Evolutionary conservation across 2,113 vertebrate species (phyloP), one percentile per base, ranked within the genome.

Genomic region (Ailurus styani): DNA sequence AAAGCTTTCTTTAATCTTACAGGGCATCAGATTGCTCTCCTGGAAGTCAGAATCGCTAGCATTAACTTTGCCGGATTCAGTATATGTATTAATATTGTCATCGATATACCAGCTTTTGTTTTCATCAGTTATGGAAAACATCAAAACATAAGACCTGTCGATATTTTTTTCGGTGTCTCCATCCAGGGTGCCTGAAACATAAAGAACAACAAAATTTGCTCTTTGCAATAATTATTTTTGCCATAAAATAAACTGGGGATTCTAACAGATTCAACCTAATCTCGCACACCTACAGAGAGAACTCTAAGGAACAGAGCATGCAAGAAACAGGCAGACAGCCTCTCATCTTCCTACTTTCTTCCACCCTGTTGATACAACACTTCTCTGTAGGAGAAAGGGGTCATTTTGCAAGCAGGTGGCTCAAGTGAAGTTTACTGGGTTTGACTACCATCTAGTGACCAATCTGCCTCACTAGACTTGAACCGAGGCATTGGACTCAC

Each of bases 91-190:
- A 98, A 99, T 99, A 98, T 99, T 99, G 18, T 99, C 99, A 52
- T 99, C 98, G 29, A 99, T 98, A 94, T 99, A 99, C 99, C 99
- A 99, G 92, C 99, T 99, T 31, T 99, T 96, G 97, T 99, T 99
- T 98, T 99, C 99, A 93, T 99, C 99, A 54, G 98, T 95, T 93
- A 99, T 99, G 86, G 98, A 98, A 97, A 99, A 99, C 98, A 99
- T 97, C 62, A 99, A 97, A 79, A 99, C 94, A 52, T 99, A 99
- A 89, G 99, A 97, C 87, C 98, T 98, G 94, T 99, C 98, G 6
- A 97, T 96, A 7, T 97, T 60, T 57, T 98, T 97, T 90, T 99
- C 98, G 0, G 95, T 98, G 27, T 98, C 91, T 5, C 98, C 42
- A 87, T 99, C 98, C 97, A 99, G 94, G 72, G 98, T 98, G 96